Evolutionary conservation across 1,140 invertebrate genomes (phyloP).

Genomic region (Aphis gossypii): DNA sequence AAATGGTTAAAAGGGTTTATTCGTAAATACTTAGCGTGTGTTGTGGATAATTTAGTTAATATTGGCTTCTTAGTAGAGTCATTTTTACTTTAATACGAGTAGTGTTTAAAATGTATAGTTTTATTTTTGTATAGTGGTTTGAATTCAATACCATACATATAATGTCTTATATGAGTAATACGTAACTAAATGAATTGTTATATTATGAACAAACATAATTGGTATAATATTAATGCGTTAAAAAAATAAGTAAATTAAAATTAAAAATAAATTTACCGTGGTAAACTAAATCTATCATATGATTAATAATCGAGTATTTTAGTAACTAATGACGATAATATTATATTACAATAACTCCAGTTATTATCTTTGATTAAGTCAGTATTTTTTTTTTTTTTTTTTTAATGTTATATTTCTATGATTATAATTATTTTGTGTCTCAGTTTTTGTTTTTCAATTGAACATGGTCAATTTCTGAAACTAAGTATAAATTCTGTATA

Average conservation of each 20-base stretch:
- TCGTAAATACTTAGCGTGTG: background rate
- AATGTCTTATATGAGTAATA: background rate
- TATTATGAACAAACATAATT: background rate
- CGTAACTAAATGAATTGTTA: background rate
- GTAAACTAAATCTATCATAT: background rate
- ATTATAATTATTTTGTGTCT: background rate
- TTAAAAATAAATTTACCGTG: background rate
- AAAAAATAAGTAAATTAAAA: background rate
- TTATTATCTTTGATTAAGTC: background rate
- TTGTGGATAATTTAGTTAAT: background rate
- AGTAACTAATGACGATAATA: background rate
- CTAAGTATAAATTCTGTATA: background rate
- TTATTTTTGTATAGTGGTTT: background rate
- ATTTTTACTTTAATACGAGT: background rate
- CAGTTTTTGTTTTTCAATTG: background rate
- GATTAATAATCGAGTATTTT: background rate
- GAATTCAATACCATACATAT: background rate
- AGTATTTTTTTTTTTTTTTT: too few relatives aligned
- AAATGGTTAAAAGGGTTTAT: constrained; percentile 35
- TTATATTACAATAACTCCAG: background rate
- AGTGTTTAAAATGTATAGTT: background rate
- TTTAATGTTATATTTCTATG: background rate
- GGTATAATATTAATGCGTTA: background rate
- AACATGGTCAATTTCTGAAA: background rate
- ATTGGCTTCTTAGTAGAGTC: background rate